Base-by-base conservation (phyloP, 2,888 invertebrate species). In the Stenolophus ochropezus region DNA sequence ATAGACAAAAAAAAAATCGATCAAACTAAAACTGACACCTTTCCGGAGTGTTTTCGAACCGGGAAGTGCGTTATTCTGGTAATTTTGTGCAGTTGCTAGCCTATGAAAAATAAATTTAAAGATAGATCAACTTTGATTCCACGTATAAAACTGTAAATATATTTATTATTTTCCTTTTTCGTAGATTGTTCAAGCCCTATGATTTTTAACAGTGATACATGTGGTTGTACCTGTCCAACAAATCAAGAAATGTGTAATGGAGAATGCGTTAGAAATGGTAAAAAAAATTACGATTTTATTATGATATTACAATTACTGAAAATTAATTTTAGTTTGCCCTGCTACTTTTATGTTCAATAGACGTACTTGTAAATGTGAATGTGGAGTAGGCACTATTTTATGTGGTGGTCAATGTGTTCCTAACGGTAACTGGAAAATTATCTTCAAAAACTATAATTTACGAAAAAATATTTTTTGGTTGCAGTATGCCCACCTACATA, bases 221-320 rank as follows among this genome's bases (percentile, higher is more conserved):
- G 76, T 18, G 27, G 20, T 20, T 76, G 76, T 58, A 56, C 33
- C 8, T 76, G 76, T 20, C 53, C 53, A 76, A 56, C 25, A 14
- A 20, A n/a, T 2, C n/a, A 25, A 33, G n/a, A 23, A 4, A 14
- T 11, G 20, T 74, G 74, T 14, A 74, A 74, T 5, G 51, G 5
- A 5, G 5, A 14, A 16, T 51, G 51, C 16, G 11, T 51, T 2
- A 16, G 8, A 16, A 51, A 14, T 5, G 51, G 51, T 51, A 51
- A 51, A n/a, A n/a, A 49, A n/a, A 2, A n/a, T 11, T 5, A 49
- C 3, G 3, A 27, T 27, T 27, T 27, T 27, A 27, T 27, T 27
- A 27, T 5, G n/a, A n/a, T n/a, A n/a, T n/a, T n/a, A n/a, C n/a
- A n/a, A n/a, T n/a, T n/a, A n/a, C n/a, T n/a, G n/a, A n/a, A n/a